Conservation (phyloP, 1,140 invertebrate species). For the Andricus grossulariae region DNA sequence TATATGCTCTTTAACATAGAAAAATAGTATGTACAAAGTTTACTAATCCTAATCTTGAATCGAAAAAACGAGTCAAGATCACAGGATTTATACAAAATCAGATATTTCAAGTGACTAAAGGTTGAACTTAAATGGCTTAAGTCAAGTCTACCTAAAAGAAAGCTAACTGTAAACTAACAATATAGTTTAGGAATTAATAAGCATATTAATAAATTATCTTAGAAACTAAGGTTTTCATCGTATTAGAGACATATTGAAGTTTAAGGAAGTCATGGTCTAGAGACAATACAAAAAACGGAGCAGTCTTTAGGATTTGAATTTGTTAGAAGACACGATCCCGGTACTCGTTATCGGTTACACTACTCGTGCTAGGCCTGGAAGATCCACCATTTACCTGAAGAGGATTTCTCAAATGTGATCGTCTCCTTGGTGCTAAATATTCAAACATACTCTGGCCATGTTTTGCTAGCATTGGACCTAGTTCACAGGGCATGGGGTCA, state of each 20-base stretch:
- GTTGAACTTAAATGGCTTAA: constrained; percentile 21
- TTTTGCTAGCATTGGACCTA: constrained; percentile 94
- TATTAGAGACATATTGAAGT: too few species aligned
- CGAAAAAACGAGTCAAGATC: neutral
- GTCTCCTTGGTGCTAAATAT: constrained; percentile 87
- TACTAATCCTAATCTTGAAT: neutral
- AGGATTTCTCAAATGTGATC: constrained; percentile 82
- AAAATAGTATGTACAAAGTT: constrained; percentile 6
- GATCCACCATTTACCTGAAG: constrained; percentile 77
- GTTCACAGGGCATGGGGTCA: constrained; percentile 94
- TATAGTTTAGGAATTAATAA: too few species aligned
- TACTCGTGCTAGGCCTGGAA: constrained; percentile 74
- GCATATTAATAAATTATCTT: too few species aligned
- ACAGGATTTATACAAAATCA: constrained; percentile 1
- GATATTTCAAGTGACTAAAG: neutral
- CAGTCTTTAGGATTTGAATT: constrained; percentile 34
- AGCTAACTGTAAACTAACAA: too few species aligned
- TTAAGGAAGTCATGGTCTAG: too few species aligned
- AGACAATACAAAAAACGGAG: too few species aligned
- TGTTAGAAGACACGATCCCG: constrained; percentile 86
- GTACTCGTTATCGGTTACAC: constrained; percentile 81
- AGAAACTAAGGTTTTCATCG: too few species aligned
- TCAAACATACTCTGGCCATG: constrained; percentile 98
- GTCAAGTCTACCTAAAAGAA: too few species aligned
- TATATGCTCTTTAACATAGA: neutral